A percentile compares a stretch with the other conserved stretches of the same genome.
Conservation (phyloP, 2,797 vertebrate genomes). For the Gambelia wislizenii region DNA sequence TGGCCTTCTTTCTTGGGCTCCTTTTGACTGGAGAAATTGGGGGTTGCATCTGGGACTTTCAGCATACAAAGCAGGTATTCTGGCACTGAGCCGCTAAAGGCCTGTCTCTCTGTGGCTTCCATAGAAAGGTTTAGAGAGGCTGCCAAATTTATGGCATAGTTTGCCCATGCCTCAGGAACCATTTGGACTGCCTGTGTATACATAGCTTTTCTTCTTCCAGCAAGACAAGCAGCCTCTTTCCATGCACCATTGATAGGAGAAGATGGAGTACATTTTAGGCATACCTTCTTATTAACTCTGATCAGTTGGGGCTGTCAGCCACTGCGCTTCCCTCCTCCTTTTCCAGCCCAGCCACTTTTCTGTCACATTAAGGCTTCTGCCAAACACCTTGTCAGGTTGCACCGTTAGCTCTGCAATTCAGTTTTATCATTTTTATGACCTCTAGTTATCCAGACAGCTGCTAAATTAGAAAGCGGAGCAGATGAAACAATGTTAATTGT, state of each 20-base stretch:
- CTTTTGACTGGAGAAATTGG: no score
- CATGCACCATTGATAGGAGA: background rate
- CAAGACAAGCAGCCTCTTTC: background rate
- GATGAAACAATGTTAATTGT: background rate
- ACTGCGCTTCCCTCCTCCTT: background rate
- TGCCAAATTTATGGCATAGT: no score
- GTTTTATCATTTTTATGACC: background rate
- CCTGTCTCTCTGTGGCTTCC: background rate
- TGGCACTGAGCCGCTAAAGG: background rate
- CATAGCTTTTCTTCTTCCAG: background rate
- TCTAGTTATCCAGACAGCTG: background rate
- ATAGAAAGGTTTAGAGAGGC: background rate
- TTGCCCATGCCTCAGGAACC: background rate
- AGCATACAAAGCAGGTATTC: no score
- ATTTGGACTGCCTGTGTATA: background rate
- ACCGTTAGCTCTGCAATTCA: background rate
- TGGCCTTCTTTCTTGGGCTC: background rate
- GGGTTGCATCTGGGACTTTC: background rate
- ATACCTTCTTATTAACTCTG: background rate
- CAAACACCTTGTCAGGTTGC: background rate
- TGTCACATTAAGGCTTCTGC: background rate
- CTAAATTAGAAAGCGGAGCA: background rate
- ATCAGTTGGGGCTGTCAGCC: background rate
- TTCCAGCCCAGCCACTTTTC: background rate
- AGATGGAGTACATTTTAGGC: slow-evolving; percentile 7